A percentile compares a stretch with the other conserved stretches of the same genome.
Evolutionary conservation across 2,113 vertebrate species (phyloP).

Genomic region (Cololabis saira): DNA sequence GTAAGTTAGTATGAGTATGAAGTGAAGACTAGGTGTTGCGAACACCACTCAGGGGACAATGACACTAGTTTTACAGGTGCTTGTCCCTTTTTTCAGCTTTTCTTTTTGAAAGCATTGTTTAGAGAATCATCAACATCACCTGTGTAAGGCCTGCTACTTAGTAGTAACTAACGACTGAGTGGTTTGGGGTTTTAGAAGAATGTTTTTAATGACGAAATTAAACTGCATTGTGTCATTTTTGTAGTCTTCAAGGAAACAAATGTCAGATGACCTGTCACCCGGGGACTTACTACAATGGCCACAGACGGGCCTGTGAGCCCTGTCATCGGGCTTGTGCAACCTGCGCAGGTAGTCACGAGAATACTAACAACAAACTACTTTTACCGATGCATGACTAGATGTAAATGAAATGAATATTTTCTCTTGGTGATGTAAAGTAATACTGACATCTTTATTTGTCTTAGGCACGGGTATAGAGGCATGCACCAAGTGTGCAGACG

Average conservation of each 20-base stretch:
- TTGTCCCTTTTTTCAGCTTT: neutral
- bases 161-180: too few relatives aligned
- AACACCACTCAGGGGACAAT: slow-evolving; percentile 1
- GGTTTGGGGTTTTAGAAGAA: neutral
- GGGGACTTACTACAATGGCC: slow-evolving; percentile 91
- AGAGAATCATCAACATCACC: neutral
- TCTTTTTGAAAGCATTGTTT: neutral
- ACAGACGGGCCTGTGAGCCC: slow-evolving; percentile 87
- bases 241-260: slow-evolving; percentile 89
- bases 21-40: slow-evolving; percentile 3
- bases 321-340: slow-evolving; percentile 93
- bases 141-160: neutral
- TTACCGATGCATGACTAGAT: neutral
- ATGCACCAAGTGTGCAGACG: slow-evolving; percentile 90
- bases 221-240: neutral
- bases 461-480: slow-evolving; percentile 91
- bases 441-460: slow-evolving; percentile 9
- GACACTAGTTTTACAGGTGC: neutral
- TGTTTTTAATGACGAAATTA: too few relatives aligned
- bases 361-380: neutral
- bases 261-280: slow-evolving; percentile 90
- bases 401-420: neutral
- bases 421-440: neutral
- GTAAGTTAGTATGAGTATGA: slow-evolving; percentile 1
- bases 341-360: slow-evolving; percentile 86